These are phyloP conservation scores for Sphinx pinastri DNA, from an alignment of 2,888 invertebrate genomes.

Conservation along the genomic window DNA sequence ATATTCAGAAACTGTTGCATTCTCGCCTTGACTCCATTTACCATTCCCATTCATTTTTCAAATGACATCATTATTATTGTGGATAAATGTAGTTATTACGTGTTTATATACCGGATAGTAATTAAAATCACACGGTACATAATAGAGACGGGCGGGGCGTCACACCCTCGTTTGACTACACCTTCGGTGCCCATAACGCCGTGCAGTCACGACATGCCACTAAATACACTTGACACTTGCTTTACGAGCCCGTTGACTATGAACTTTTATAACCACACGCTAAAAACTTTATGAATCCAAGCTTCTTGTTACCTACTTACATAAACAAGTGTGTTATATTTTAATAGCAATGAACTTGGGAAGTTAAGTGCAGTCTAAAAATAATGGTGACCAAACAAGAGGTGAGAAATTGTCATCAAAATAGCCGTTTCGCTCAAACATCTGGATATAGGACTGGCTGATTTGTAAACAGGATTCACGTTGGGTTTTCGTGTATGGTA, in stretches of 20 bases:
- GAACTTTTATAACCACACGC: background rate
- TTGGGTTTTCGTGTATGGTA: too few relatives aligned
- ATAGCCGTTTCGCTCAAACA: too few relatives aligned
- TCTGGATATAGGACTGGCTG: too few relatives aligned
- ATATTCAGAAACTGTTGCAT: background rate
- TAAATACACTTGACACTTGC: constrained; percentile 24
- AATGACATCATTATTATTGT: constrained; percentile 4
- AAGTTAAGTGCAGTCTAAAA: too few relatives aligned
- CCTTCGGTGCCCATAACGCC: constrained; percentile 52
- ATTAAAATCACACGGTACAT: constrained; percentile 65
- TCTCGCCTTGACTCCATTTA: background rate
- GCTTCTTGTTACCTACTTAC: background rate
- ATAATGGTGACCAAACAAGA: too few relatives aligned
- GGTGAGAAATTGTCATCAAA: too few relatives aligned
- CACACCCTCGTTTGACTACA: constrained; percentile 64
- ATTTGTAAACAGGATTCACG: too few relatives aligned
- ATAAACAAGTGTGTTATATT: too few relatives aligned
- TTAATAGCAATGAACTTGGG: too few relatives aligned
- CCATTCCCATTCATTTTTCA: background rate
- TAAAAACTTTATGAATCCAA: background rate
- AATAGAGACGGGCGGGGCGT: constrained; percentile 60
- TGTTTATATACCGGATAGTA: constrained; percentile 65
- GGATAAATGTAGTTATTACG: constrained; percentile 43
- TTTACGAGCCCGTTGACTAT: constrained; percentile 1
- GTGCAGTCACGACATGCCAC: constrained; percentile 55